These are phyloP conservation scores for Eurosta solidaginis DNA, from an alignment of 1,140 invertebrate species.

Conservation along the genomic window DNA sequence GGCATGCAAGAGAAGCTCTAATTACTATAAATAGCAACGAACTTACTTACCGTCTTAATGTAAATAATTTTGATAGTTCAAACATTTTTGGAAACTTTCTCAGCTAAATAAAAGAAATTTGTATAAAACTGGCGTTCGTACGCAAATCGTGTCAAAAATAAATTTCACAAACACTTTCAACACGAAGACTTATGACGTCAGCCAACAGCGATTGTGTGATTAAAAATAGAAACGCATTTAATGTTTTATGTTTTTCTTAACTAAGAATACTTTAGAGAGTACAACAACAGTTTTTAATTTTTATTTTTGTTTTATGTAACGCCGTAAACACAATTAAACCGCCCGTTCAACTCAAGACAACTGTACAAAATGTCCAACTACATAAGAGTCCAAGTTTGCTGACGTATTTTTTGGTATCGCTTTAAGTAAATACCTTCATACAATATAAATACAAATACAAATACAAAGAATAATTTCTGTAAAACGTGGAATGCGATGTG, in stretches of 20 bases:
- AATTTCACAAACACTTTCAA: too few species aligned
- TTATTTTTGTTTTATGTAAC: too few species aligned
- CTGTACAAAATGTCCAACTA: background rate
- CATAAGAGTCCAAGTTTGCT: background rate
- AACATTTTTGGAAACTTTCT: slow-evolving; percentile 43
- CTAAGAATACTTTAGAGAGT: too few species aligned
- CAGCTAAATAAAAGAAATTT: background rate
- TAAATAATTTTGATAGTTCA: slow-evolving; percentile 54
- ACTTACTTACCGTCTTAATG: slow-evolving; percentile 49
- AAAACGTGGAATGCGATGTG: background rate
- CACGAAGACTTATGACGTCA: too few species aligned
- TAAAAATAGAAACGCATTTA: too few species aligned
- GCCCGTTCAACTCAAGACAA: slow-evolving; percentile 21
- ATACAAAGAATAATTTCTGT: background rate
- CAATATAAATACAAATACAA: too few species aligned
- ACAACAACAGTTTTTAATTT: too few species aligned
- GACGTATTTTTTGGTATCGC: background rate
- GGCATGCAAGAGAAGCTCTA: background rate
- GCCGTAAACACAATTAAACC: too few species aligned
- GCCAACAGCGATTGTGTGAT: too few species aligned
- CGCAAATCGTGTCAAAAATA: slow-evolving; percentile 38
- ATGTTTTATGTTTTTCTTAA: too few species aligned
- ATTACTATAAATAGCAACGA: background rate
- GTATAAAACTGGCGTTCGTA: background rate
- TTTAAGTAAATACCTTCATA: background rate